These are phyloP conservation scores for Pipistrellus pygmaeus DNA, from an alignment of 2,797 vertebrate genomes.

Conservation along the genomic window DNA sequence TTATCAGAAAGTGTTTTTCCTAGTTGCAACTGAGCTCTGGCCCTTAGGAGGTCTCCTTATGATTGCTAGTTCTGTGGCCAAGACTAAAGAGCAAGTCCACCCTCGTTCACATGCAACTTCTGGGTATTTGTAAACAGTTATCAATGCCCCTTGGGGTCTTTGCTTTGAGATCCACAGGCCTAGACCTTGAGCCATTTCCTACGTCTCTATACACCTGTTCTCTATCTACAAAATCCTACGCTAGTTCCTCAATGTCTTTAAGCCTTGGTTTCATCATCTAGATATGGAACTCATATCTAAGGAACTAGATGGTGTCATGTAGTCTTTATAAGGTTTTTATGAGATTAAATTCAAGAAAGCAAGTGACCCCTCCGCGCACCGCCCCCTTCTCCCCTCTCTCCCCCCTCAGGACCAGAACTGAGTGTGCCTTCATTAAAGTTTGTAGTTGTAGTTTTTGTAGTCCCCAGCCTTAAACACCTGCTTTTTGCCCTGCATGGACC, in stretches of 20 bases:
- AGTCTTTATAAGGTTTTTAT: neutral
- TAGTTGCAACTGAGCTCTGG: neutral
- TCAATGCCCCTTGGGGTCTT: neutral
- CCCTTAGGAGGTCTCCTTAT: neutral
- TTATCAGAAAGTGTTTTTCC: neutral
- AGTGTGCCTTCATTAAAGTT: neutral
- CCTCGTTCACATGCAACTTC: neutral
- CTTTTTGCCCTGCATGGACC: neutral
- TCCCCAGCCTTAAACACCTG: neutral
- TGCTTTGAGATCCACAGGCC: neutral
- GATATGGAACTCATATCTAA: neutral
- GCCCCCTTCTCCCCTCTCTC: accelerated
- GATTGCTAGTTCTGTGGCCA: neutral
- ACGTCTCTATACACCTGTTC: neutral
- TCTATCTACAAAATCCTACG: neutral
- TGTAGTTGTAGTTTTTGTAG: neutral
- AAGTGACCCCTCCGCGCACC: neutral
- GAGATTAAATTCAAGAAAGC: neutral
- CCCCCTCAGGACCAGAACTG: neutral
- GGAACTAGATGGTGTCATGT: too few relatives aligned
- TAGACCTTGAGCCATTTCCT: neutral
- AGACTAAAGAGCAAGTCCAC: neutral
- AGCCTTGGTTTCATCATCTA: neutral
- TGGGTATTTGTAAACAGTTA: neutral
- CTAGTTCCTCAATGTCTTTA: neutral